Conservation (phyloP, 2,113 vertebrate species). For the Varanus komodoensis region DNA sequence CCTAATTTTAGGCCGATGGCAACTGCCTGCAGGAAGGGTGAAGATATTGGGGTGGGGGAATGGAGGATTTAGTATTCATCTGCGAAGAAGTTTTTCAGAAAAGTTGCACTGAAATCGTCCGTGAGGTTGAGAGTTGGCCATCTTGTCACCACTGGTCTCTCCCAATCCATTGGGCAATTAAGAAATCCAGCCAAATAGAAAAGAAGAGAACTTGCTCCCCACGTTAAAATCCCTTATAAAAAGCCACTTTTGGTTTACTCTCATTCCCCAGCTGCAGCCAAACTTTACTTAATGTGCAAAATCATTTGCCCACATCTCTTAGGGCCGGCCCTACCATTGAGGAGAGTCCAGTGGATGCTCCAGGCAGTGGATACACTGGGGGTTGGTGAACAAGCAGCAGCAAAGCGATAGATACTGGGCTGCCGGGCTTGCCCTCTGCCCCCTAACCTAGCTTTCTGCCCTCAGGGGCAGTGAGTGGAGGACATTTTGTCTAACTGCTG, state of each 20-base stretch:
- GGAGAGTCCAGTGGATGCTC: neutral
- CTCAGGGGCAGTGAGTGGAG: neutral
- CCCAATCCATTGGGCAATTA: neutral
- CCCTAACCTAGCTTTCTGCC: neutral
- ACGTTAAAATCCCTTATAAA: too few relatives aligned
- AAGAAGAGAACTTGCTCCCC: too few relatives aligned
- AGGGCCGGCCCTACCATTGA: neutral
- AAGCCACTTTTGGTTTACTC: neutral
- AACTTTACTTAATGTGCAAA: neutral
- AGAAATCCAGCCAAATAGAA: neutral
- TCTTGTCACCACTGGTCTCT: neutral
- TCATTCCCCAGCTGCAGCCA: neutral
- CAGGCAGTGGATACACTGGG: neutral
- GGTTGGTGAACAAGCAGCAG: neutral
- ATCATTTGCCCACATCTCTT: neutral
- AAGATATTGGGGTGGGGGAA: neutral
- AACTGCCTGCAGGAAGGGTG: constrained; percentile 55
- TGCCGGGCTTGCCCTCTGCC: too few relatives aligned
- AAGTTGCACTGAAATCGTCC: neutral
- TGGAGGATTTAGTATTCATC: constrained; percentile 49
- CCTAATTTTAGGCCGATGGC: constrained; percentile 67
- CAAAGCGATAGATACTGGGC: too few relatives aligned
- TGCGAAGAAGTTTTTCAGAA: constrained; percentile 36
- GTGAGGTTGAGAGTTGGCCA: neutral
- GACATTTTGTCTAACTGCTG: neutral